These are phyloP conservation scores for Cavia aperea DNA, from an alignment of 2,113 vertebrate species.

Conservation along the genomic window DNA sequence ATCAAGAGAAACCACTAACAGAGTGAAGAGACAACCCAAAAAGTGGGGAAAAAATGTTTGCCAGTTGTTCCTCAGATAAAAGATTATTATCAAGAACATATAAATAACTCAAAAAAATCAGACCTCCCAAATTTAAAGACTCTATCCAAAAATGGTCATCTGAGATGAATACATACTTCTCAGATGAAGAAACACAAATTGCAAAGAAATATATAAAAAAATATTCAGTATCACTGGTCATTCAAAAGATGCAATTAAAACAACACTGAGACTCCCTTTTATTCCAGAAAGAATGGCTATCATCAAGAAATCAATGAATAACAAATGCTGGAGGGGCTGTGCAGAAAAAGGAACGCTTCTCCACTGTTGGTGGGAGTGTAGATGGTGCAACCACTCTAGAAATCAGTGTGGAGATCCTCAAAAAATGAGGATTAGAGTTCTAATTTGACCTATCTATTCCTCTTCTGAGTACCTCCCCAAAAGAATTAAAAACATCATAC, in stretches of 20 bases:
- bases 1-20: neutral
- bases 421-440: neutral
- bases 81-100: neutral
- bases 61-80: neutral
- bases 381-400: neutral
- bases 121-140: neutral
- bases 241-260: neutral
- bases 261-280: neutral
- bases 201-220: neutral
- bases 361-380: neutral
- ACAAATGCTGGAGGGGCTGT: neutral
- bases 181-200: neutral
- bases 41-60: neutral
- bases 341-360: neutral
- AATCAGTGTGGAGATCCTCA: neutral
- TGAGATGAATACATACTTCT: neutral
- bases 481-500: neutral
- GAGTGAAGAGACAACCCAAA: neutral
- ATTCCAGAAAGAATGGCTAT: neutral
- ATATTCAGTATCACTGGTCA: neutral
- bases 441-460: neutral
- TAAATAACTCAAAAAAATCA: neutral
- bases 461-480: neutral
- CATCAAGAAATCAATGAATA: neutral
- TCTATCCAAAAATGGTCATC: neutral